Base-by-base conservation (phyloP, 2,113 vertebrate genomes). In the Lophochroa leadbeateri region DNA sequence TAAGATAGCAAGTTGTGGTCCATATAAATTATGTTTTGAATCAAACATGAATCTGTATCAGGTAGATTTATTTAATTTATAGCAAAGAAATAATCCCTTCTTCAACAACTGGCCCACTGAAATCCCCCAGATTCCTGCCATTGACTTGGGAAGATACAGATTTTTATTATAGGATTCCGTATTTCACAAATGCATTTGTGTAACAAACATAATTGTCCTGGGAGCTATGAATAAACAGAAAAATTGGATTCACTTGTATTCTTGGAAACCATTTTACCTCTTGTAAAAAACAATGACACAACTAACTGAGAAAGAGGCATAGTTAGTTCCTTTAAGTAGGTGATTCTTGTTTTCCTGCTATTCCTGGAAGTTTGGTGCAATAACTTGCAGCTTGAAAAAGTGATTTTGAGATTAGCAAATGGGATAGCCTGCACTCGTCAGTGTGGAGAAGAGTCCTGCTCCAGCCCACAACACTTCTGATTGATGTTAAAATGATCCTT, bases 71-170 rank as follows among this genome's bases (percentile, higher is more conserved):
- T 78, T 94, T 95, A 67, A 67, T 57, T 65, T 68, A n/a, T 64
- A 87, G 31, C 61, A 92, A 94, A 69, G 88, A 96, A 95, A 94
- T 96, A 97, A 96, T 96, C 89, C 86, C 77, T 97, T 96, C 52
- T 94, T 39, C 55, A 84, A 57, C 55, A 95, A 68, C 17, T 82
- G 78, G 11, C 70, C 65, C 76, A 78, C 60, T 71, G 21, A 88
- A 86, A 83, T 92, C 72, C n/a, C 46, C 20, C 75, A 67, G 24
- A 60, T 78, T 93, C 93, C 80, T 81, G n/a, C 55, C 18, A 65
- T 33, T 86, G 58, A n/a, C 17, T 63, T 90, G 55, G 55, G 41
- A 81, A 83, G 43, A 63, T 2, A 70, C 0, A 64, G 39, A 50
- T 76, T 86, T 91, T 91, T 84, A 19, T 79, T 46, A 43, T 91